Evolutionary conservation across 2,888 invertebrate species (phyloP).

Genomic region (Xestia c-nigrum): DNA sequence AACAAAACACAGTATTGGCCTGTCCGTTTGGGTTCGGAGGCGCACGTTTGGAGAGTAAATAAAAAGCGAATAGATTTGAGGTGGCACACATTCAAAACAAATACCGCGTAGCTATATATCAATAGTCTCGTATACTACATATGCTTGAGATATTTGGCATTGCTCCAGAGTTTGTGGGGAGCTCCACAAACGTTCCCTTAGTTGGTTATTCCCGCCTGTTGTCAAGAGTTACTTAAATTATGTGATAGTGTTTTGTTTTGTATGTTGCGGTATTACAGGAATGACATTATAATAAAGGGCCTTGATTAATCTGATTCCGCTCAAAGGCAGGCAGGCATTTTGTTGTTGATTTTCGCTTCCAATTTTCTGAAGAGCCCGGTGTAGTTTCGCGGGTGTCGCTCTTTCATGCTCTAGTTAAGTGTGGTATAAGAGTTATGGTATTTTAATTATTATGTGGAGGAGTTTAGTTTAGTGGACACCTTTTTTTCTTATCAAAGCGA

Average conservation of each 20-base stretch:
- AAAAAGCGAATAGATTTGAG: constrained; percentile 74
- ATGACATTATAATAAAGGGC: constrained; percentile 5
- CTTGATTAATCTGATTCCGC: constrained; percentile 2
- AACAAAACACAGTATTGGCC: constrained; percentile 50
- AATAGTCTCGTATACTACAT: constrained; percentile 69
- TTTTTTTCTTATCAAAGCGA: not conserved
- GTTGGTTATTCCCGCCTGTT: constrained; percentile 79
- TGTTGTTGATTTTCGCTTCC: constrained; percentile 16
- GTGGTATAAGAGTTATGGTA: not conserved
- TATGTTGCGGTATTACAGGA: constrained; percentile 49
- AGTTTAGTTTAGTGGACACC: not conserved
- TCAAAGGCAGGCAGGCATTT: not conserved
- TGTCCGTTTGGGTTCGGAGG: constrained; percentile 51
- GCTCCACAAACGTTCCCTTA: constrained; percentile 76
- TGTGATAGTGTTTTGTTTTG: constrained; percentile 73
- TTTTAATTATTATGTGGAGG: not conserved
- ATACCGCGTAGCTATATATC: constrained; percentile 68
- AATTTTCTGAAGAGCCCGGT: not conserved
- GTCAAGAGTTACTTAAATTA: constrained; percentile 79
- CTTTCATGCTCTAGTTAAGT: not conserved
- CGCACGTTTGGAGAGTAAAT: constrained; percentile 70
- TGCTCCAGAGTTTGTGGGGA: constrained; percentile 77
- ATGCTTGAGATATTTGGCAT: constrained; percentile 81
- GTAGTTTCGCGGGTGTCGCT: not conserved
- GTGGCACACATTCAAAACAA: constrained; percentile 76